Percentiles rank a stretch among this genome's conserved stretches.
phyloP scores from a whole-genome alignment of 1,140 invertebrate species.

The Brachionus paranguensis region DNA sequence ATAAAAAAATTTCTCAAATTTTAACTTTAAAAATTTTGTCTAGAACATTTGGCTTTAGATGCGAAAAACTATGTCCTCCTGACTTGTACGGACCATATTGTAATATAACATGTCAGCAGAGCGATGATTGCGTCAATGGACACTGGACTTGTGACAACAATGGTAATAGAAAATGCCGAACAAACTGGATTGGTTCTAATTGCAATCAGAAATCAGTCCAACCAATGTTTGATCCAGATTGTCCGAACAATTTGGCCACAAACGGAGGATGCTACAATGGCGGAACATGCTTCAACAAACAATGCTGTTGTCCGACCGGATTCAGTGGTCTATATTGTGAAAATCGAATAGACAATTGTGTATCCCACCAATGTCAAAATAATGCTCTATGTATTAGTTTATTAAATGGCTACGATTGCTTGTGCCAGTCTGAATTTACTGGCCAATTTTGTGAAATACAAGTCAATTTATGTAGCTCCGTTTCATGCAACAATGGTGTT shows the following conservation, averaged over 20 bases:
- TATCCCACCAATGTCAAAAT: conserved; percentile 15
- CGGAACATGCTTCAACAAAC: conserved; percentile 35
- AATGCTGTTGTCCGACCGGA: conserved; percentile 29
- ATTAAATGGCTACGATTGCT: conserved; percentile 22
- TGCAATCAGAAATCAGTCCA: background rate
- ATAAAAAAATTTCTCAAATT: background rate
- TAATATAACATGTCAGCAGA: background rate
- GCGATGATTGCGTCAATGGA: conserved; percentile 14
- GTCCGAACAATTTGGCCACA: conserved; percentile 10
- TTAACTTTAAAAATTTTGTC: background rate
- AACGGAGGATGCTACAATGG: conserved; percentile 36
- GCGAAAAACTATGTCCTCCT: conserved; percentile 23
- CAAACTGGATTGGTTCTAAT: background rate
- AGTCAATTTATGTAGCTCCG: background rate
- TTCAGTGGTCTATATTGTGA: conserved; percentile 39
- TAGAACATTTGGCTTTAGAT: conserved; percentile 20
- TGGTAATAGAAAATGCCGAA: background rate
- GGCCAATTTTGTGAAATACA: conserved; percentile 36
- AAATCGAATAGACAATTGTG: conserved; percentile 12
- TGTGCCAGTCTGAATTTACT: conserved; percentile 28
- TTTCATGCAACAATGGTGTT: conserved; percentile 22
- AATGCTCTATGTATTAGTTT: conserved; percentile 11
- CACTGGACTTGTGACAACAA: conserved; percentile 33
- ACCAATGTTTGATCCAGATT: conserved; percentile 27
- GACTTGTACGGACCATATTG: conserved; percentile 24